These are phyloP conservation scores for Drosophila trapezifrons DNA, from an alignment of 1,140 invertebrate species.

Conservation along the genomic window DNA sequence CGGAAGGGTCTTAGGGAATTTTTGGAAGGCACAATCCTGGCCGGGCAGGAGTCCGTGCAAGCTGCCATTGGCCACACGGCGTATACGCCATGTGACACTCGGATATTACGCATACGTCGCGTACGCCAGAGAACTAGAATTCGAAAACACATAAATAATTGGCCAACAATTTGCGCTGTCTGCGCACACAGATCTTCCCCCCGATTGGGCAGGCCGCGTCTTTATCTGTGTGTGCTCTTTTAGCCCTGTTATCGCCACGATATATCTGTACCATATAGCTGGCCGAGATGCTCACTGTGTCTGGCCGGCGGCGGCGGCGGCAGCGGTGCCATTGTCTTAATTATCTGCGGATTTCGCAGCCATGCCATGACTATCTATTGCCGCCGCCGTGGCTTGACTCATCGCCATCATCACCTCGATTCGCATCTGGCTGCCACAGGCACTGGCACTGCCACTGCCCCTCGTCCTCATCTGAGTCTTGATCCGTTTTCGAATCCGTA, in stretches of 20 bases:
- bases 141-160: conserved; percentile 73
- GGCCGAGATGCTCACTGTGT: conserved; percentile 15
- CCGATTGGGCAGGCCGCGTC: conserved; percentile 48
- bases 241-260: conserved; percentile 28
- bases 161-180: conserved; percentile 80
- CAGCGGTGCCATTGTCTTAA: conserved; percentile 64
- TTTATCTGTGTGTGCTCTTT: conserved; percentile 10
- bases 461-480: neutral
- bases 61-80: conserved; percentile 4
- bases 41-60: neutral
- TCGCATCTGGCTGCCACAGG: conserved; percentile 33
- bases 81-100: conserved; percentile 42
- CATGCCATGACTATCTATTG: conserved; percentile 73
- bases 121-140: conserved; percentile 18
- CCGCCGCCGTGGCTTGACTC: conserved; percentile 50
- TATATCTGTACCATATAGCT: conserved; percentile 23
- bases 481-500: neutral
- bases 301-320: neutral
- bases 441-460: neutral
- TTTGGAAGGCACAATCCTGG: no score
- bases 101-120: conserved; percentile 46
- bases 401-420: conserved; percentile 59
- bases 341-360: conserved; percentile 62
- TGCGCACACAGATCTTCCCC: conserved; percentile 73
- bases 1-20: no score